Conservation (phyloP, 2,888 invertebrate species). For the Halictus quadricinctus region DNA sequence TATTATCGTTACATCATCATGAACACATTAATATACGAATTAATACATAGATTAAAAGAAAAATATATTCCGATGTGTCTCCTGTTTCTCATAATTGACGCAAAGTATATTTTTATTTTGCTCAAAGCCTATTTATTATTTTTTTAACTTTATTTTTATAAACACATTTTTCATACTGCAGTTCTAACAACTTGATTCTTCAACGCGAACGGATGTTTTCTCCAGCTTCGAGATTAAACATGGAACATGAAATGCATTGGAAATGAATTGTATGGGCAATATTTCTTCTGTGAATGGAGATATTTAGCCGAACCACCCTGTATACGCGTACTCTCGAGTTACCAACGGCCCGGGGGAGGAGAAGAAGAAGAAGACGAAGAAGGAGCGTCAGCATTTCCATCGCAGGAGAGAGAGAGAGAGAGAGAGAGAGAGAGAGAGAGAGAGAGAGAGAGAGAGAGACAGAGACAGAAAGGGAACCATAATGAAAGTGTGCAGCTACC, state of each 20-base stretch:
- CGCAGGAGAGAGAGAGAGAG: neutral
- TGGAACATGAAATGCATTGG: neutral
- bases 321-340: slow-evolving; percentile 62
- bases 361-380: slow-evolving; percentile 24
- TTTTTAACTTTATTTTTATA: too few species aligned
- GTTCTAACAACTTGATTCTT: too few species aligned
- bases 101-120: too few species aligned
- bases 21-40: too few species aligned
- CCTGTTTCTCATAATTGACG: too few species aligned
- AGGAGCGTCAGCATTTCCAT: slow-evolving; percentile 18
- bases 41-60: too few species aligned
- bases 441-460: slow-evolving; percentile 29
- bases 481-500: slow-evolving; percentile 50
- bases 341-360: slow-evolving; percentile 38
- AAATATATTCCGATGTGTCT: too few species aligned
- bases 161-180: too few species aligned
- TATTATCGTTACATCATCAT: too few species aligned
- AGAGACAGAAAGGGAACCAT: slow-evolving; percentile 15
- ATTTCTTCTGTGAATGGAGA: neutral
- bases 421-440: neutral
- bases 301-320: neutral
- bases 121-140: too few species aligned
- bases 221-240: too few species aligned
- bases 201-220: too few species aligned
- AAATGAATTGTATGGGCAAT: neutral